Percentiles rank a stretch among this genome's conserved stretches.
Evolutionary conservation across 1,140 invertebrate species (phyloP).

Genomic region (Anoplophora glabripennis): DNA sequence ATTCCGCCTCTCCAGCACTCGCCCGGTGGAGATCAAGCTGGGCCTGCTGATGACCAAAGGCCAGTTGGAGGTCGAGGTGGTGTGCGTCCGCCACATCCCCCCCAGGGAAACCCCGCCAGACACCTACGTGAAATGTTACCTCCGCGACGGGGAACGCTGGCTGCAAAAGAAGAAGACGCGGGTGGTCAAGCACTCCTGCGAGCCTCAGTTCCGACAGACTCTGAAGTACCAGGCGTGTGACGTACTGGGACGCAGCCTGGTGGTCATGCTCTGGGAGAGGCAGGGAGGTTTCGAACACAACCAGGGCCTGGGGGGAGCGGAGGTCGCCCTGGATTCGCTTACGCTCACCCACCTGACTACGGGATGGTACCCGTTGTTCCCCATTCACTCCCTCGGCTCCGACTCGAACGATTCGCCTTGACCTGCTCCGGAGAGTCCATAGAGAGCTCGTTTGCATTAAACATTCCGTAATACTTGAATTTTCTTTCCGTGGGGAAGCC

Average conservation of each 20-base stretch:
- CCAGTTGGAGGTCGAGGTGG: conserved; percentile 85
- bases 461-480: no score
- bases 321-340: conserved; percentile 78
- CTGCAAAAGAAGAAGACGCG: conserved; percentile 88
- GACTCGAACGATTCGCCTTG: conserved; percentile 71
- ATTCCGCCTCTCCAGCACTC: conserved; percentile 62
- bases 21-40: conserved; percentile 78
- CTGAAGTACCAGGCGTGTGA: conserved; percentile 85
- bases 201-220: conserved; percentile 83
- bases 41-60: conserved; percentile 88
- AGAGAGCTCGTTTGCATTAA: no score
- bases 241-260: conserved; percentile 76
- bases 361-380: conserved; percentile 88
- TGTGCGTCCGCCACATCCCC: conserved; percentile 53
- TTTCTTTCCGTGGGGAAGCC: no score
- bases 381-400: conserved; percentile 68
- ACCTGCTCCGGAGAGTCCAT: conserved; percentile 37
- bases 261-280: conserved; percentile 85
- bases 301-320: conserved; percentile 77
- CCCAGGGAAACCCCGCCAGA: conserved; percentile 61
- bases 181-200: conserved; percentile 66
- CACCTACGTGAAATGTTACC: conserved; percentile 92
- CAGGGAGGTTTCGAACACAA: conserved; percentile 85
- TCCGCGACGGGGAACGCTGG: conserved; percentile 82
- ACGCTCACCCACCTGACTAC: conserved; percentile 73